Evolutionary conservation across 2,888 invertebrate species (phyloP), one percentile per base, ranked within the genome.

Genomic region (Parasteatoda lunata): DNA sequence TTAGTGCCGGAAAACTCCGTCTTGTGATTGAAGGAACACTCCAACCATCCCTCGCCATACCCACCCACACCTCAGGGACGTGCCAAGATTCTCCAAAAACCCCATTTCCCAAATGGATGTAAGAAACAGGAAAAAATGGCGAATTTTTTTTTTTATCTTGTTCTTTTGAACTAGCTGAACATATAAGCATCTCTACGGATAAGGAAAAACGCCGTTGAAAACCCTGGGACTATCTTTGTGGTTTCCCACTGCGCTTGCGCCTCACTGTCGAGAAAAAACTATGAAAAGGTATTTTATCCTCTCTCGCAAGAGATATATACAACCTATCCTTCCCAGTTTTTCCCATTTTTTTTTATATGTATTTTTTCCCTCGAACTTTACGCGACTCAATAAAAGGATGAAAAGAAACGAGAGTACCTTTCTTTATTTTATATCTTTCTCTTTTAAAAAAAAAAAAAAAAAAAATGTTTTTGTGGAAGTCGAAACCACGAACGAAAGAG

Each of bases 81-180:
- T 84, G 84, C 84, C 72, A 69, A 69, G 84, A 84, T 73, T 84
- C 47, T 49, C 68, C 73, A 81, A 84, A 78, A 84, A 84, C 78
- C 84, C 84, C 75, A 84, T 84, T 79, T 71, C 78, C 73, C 73
- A 84, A 84, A 84, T 84, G 84, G 84, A 84, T 68, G 78, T 59
- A 72, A 65, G 68, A 49, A 47, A 7, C 51, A 51, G 4, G 45
- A 77, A 52, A 52, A 69, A 52, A 66, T 8, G 68, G 30, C 49
- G 6, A 77, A 47, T 69, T 69, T 9, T 30, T 47, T 15, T 73
- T 72, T 52, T 72, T 30, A 66, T 30, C 66, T 48, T 59, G 30
- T 81, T 54, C 45, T 69, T 75, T 69, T 54, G 68, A 68, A 69
- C 78, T 75, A 78, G 73, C 84, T 78, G 78, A 79, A 69, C 84